Evolutionary conservation across 2,888 invertebrate genomes (phyloP).

Genomic region (Dryomyza anilis): DNA sequence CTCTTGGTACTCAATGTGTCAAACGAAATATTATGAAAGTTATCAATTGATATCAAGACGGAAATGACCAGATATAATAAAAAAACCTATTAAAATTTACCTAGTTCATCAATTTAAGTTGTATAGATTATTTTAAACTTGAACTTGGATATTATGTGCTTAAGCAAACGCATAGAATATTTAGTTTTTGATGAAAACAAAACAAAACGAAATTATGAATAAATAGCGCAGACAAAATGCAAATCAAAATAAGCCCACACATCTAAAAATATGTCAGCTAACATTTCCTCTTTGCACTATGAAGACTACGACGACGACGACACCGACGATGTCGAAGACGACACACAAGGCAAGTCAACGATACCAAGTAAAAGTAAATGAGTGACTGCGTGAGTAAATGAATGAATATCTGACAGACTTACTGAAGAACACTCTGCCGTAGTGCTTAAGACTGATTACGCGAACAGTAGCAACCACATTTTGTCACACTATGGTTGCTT

Average conservation of each 20-base stretch:
- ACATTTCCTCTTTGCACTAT: slow-evolving; percentile 1
- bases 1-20: too few relatives aligned
- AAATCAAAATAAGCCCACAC: slow-evolving; percentile 25
- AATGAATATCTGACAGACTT: too few relatives aligned
- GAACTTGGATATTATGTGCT: not conserved
- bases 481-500: slow-evolving; percentile 9
- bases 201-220: not conserved
- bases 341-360: slow-evolving; percentile 2
- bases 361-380: not conserved
- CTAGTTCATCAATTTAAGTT: too few relatives aligned
- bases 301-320: too few relatives aligned
- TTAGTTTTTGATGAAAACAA: not conserved
- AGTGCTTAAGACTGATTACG: slow-evolving; percentile 8
- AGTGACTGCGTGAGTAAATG: too few relatives aligned
- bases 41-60: too few relatives aligned
- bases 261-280: slow-evolving; percentile 24
- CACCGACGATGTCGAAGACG: too few relatives aligned
- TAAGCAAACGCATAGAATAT: not conserved
- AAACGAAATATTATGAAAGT: too few relatives aligned
- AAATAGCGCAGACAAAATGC: not conserved
- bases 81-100: too few relatives aligned
- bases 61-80: too few relatives aligned
- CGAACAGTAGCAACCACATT: slow-evolving; percentile 4
- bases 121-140: too few relatives aligned
- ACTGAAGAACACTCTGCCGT: not conserved